A percentile compares a stretch with the other conserved stretches of the same genome.
phyloP scores from a whole-genome alignment of 1,140 invertebrate genomes.

The Sitobion miscanthi region DNA sequence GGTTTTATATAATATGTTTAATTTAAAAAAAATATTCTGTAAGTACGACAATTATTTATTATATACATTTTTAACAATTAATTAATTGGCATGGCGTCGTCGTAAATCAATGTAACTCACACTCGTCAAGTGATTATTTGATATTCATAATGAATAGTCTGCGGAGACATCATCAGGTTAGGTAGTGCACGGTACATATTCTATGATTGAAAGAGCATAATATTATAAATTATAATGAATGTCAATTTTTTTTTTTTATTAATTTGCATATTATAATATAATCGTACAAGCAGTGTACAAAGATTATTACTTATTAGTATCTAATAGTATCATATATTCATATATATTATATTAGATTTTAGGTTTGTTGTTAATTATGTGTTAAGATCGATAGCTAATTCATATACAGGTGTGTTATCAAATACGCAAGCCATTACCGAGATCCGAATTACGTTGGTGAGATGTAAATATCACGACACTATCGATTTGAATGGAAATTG shows the following conservation, averaged over 20 bases:
- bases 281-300: not conserved
- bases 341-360: not conserved
- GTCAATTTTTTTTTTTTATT: not conserved
- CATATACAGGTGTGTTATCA: not conserved
- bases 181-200: not conserved
- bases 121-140: not conserved
- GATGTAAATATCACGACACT: not conserved
- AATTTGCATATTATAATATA: not conserved
- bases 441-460: slow-evolving; percentile 9
- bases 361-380: slow-evolving; percentile 11
- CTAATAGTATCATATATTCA: not conserved
- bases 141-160: not conserved
- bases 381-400: not conserved
- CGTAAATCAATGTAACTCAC: not conserved
- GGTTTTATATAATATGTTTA: not conserved
- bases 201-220: not conserved
- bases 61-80: not conserved
- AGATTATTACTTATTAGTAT: not conserved
- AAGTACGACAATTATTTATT: not conserved
- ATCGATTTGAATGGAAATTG: not conserved
- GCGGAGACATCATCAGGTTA: not conserved
- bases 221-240: not conserved
- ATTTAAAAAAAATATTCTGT: not conserved
- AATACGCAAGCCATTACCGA: not conserved
- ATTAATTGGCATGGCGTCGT: not conserved